These are phyloP conservation scores for Chionomys nivalis DNA, from an alignment of 2,113 vertebrate genomes.

Conservation along the genomic window DNA sequence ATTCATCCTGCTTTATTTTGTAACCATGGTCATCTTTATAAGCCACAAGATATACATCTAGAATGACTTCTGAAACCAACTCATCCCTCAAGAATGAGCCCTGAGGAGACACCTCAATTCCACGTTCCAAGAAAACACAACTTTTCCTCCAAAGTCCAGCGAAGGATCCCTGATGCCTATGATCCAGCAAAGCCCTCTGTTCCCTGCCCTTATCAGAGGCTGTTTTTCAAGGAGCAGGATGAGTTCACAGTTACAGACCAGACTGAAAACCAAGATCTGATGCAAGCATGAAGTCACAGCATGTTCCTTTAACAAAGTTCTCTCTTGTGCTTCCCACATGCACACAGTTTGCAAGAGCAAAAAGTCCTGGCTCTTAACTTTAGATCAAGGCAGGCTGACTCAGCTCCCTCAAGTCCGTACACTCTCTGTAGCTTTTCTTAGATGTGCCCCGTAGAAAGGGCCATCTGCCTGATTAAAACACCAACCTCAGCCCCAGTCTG, in stretches of 20 bases:
- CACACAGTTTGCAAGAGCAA: not conserved
- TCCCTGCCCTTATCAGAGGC: conserved; percentile 8
- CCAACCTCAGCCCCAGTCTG: not conserved
- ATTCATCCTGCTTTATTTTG: not conserved
- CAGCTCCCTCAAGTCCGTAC: not conserved
- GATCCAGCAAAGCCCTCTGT: not conserved
- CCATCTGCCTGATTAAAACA: not conserved
- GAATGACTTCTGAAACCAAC: conserved; percentile 43
- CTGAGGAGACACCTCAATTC: conserved; percentile 33
- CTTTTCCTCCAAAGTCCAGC: conserved; percentile 24
- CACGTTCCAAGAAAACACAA: conserved; percentile 43
- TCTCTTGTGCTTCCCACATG: not conserved
- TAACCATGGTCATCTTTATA: conserved; percentile 28
- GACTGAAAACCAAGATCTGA: not conserved
- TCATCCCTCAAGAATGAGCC: not conserved
- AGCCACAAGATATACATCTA: conserved; percentile 18
- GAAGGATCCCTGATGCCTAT: no score
- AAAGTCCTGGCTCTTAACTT: not conserved
- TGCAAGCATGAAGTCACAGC: conserved; percentile 30
- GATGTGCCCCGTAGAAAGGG: not conserved
- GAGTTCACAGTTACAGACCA: not conserved
- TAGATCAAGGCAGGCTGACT: not conserved
- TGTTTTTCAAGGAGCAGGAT: conserved; percentile 3
- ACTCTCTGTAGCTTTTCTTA: not conserved
- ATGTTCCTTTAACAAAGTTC: not conserved